Evolutionary conservation across 35 echinoderm and acorn worm species (phyloP), one percentile per base, ranked within the genome.

Genomic region (Eucidaris tribuloides): DNA sequence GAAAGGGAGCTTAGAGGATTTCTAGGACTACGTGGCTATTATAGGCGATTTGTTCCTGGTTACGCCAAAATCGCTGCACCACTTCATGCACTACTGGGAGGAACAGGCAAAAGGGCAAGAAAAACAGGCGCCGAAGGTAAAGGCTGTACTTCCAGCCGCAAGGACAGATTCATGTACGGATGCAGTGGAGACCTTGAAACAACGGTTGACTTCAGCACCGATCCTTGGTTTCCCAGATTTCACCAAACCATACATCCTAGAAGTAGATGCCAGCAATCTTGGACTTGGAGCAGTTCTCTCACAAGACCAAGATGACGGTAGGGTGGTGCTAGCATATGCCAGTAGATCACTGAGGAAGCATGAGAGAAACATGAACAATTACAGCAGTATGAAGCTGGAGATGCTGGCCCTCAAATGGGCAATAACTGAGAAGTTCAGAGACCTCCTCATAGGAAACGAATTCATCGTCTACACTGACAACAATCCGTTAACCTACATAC

Each of bases 301-400:
- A 15, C 89, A 91, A 60, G 27, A 82, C 41, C 65, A 83, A 48
- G 65, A 84, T 30, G 45, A 76, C 17, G 65, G 56, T 2, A 23
- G 48, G 20, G 82, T 80, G 0, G 90, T 92, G 11, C 2, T 92
- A 1, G 66, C 80, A 20, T 87, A 79, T 22, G 77, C 43, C 18
- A 50, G 77, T 25, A 79, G 86, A 78, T 81, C 79, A 15, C 78
- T 94, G 1, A 20, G 82, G 11, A 37, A 41, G 17, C 84, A 80
- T 42, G 92, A 94, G 34, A 72, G 45, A 45, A 90, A 89, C 50
- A 94, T 94, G 92, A 19, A 80, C 5, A 92, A 92, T 36, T 94
- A 94, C 63, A 90, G 87, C 39, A 89, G 76, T 48, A 94, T 93
- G 91, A 93, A 93, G 46, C 60, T 94, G 30, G 91, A 94, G 60